Evolutionary conservation across 2,797 vertebrate species (phyloP).

Genomic region (Sternotherus odoratus): DNA sequence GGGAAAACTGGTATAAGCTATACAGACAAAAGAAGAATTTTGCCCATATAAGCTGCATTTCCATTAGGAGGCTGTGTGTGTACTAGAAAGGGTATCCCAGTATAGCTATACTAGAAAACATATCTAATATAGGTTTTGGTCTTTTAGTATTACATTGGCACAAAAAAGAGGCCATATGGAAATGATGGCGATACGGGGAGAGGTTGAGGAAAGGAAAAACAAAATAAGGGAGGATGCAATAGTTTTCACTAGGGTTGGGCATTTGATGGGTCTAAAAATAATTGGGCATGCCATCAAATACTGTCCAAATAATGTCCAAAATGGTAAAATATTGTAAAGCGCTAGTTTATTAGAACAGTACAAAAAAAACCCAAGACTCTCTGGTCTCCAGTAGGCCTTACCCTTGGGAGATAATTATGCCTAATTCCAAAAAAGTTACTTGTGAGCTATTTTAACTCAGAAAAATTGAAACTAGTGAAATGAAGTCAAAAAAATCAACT

Average conservation of each 20-base stretch:
- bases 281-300: not conserved
- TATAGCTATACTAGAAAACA: not conserved
- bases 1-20: not conserved
- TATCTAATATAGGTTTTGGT: conserved; percentile 31
- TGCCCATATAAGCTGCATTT: conserved; percentile 33
- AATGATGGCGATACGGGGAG: not conserved
- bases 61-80: not conserved
- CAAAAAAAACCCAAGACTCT: not conserved
- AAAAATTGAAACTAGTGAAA: not conserved
- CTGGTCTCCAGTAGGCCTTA: not conserved
- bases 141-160: not conserved
- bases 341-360: not conserved
- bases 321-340: not conserved
- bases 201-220: not conserved
- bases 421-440: not conserved
- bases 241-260: not conserved
- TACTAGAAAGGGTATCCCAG: too few species aligned
- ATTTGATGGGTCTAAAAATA: not conserved
- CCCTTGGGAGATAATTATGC: too few species aligned
- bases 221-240: not conserved
- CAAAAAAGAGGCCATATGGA: not conserved
- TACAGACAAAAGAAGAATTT: conserved; percentile 20
- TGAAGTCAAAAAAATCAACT: not conserved
- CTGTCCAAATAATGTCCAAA: not conserved
- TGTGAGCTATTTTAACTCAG: not conserved